Evolutionary conservation across 2,888 invertebrate species (phyloP), one percentile per base, ranked within the genome.

Genomic region (Atethmia centrago): DNA sequence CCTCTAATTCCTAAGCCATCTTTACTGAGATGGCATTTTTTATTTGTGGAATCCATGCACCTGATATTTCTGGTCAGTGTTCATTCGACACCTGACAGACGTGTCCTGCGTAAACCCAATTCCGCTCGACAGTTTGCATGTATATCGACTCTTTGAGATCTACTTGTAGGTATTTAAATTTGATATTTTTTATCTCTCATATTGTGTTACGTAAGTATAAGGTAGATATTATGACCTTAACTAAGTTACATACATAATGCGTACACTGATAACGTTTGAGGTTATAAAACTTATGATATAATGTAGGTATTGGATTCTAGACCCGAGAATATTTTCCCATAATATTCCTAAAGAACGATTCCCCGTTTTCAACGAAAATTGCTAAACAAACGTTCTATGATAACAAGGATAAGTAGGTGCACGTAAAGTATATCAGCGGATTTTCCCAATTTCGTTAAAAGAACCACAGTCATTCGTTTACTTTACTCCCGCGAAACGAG

Each of bases 401-500:
- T 47, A 76, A 63, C 79, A 79, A 42, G 64, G 65, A 45, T 63
- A 79, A 74, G 59, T 74, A 79, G 42, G 14, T 70, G 70, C 49
- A 79, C 67, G 71, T 74, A 83, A 85, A 78, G 58, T 79, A 81
- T 71, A 83, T 85, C 68, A 85, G 79, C 79, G 80, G 83, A 84
- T 88, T 89, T 91, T 90, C 91, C 87, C 91, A 91, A 93, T 93
- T 92, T 92, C 88, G 88, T 88, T 87, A 89, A 90, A 90, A 88
- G 88, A 92, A 93, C 94, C 94, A 91, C 94, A 93, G 90, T 89
- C 91, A 94, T 94, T 94, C 94, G 91, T 95, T 94, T 90, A 84
- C 85, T 84, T 85, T 81, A 82, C 82, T 82, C 79, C 62, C 74
- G 77, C 85, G 75, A 90, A 93, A 93, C 92, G 90, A 93, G 92